Percentiles rank a stretch among this genome's conserved stretches.
Conservation (phyloP, 2,888 invertebrate species). For the Acanthococcus lagerstroemiae region DNA sequence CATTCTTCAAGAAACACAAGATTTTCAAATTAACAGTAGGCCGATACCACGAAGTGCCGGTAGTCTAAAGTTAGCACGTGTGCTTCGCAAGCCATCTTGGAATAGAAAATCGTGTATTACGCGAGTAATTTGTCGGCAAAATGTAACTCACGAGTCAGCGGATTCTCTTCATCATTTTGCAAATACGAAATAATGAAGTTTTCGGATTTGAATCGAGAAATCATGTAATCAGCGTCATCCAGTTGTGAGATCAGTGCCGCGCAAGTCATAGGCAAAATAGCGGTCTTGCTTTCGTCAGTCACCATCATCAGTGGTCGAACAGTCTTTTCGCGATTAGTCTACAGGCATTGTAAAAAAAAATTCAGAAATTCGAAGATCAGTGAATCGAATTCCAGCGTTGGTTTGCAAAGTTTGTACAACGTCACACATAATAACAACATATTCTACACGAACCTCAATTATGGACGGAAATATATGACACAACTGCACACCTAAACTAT, state of each 20-base stretch:
- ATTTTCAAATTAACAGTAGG: neutral
- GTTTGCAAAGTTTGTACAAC: neutral
- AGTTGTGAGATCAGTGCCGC: conserved; percentile 38
- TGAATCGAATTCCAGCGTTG: neutral
- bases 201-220: conserved; percentile 42
- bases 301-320: conserved; percentile 34
- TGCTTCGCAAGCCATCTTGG: too few relatives aligned
- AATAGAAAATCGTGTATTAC: neutral
- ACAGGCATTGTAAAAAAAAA: neutral
- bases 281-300: conserved; percentile 33
- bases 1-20: conserved; percentile 8
- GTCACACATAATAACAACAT: neutral
- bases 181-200: conserved; percentile 33
- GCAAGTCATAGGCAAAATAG: conserved; percentile 34
- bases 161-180: conserved; percentile 5
- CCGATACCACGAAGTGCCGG: neutral
- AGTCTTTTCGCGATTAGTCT: conserved; percentile 35
- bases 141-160: conserved; percentile 11
- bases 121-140: neutral
- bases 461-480: conserved; percentile 43
- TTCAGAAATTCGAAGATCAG: neutral
- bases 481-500: conserved; percentile 44
- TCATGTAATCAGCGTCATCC: conserved; percentile 43
- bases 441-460: conserved; percentile 41
- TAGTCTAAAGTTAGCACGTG: neutral